phyloP scores from a whole-genome alignment of 2,797 vertebrate species.

The Rallus crepitans region DNA sequence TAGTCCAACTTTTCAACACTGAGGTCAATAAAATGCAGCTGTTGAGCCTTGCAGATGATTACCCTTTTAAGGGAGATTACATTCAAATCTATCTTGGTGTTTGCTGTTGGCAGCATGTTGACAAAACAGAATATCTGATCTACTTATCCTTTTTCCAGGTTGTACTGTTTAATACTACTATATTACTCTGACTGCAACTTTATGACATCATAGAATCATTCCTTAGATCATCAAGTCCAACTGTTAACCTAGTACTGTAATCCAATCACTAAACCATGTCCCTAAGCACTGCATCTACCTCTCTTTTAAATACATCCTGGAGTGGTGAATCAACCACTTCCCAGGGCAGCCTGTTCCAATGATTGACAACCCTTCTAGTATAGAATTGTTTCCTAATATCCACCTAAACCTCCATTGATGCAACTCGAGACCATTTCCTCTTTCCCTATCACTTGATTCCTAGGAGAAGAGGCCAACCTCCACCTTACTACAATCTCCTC shows the following conservation, averaged over 20 bases:
- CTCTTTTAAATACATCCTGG: not conserved
- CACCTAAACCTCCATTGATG: fast-evolving
- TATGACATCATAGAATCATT: not conserved
- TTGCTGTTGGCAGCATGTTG: not conserved
- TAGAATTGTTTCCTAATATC: not conserved
- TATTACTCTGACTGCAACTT: not conserved
- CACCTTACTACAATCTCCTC: fast-evolving
- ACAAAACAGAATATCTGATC: not conserved
- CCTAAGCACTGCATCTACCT: fast-evolving
- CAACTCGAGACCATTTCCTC: not conserved
- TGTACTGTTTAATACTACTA: not conserved
- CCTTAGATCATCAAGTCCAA: not conserved
- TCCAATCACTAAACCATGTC: not conserved
- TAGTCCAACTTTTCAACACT: not conserved
- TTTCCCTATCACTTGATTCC: fast-evolving
- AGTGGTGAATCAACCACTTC: not conserved
- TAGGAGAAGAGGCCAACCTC: not conserved
- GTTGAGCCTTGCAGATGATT: not conserved
- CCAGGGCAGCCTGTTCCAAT: not conserved
- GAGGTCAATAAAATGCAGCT: not conserved
- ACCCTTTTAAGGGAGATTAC: fast-evolving
- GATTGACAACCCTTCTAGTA: not conserved
- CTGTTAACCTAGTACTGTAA: not conserved
- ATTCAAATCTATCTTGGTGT: not conserved
- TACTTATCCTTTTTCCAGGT: not conserved